These are phyloP conservation scores for Metaphire vulgaris DNA, from an alignment of 1,140 invertebrate species.

Conservation along the genomic window DNA sequence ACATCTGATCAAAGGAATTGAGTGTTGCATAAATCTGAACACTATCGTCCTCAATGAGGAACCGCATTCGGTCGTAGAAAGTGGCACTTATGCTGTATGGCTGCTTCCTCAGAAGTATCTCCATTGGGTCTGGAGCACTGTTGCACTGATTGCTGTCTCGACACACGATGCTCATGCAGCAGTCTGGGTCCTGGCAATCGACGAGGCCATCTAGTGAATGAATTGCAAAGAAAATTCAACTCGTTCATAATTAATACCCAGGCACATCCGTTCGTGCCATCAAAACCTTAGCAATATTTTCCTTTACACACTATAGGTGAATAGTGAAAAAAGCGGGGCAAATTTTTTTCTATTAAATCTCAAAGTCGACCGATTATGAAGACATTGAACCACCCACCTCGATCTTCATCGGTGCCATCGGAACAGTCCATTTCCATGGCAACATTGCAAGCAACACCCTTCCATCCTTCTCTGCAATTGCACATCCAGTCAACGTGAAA, in stretches of 20 bases:
- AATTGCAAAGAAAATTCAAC: conserved; percentile 6
- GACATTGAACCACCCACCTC: conserved; percentile 63
- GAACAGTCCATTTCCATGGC: conserved; percentile 83
- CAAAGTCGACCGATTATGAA: background rate
- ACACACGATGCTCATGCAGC: conserved; percentile 69
- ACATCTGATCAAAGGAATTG: conserved; percentile 95
- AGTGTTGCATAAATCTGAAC: conserved; percentile 90
- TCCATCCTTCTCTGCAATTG: conserved; percentile 85
- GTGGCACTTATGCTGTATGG: conserved; percentile 90
- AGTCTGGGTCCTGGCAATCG: conserved; percentile 97
- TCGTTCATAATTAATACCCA: background rate
- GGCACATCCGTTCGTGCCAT: background rate
- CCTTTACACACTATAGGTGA: background rate
- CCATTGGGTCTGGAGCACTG: conserved; percentile 83
- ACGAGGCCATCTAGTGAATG: conserved; percentile 75
- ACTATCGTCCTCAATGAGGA: conserved; percentile 94
- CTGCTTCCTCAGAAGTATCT: conserved; percentile 81
- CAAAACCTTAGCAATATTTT: background rate
- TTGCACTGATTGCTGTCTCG: conserved; percentile 78
- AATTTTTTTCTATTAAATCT: background rate
- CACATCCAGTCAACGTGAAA: conserved; percentile 80
- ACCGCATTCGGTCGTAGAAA: conserved; percentile 96
- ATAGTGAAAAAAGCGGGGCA: background rate
- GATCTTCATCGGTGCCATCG: conserved; percentile 89
- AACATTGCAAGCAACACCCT: conserved; percentile 82